Evolutionary conservation across 1,140 invertebrate species (phyloP).

Genomic region (Penaeus japonicus): DNA sequence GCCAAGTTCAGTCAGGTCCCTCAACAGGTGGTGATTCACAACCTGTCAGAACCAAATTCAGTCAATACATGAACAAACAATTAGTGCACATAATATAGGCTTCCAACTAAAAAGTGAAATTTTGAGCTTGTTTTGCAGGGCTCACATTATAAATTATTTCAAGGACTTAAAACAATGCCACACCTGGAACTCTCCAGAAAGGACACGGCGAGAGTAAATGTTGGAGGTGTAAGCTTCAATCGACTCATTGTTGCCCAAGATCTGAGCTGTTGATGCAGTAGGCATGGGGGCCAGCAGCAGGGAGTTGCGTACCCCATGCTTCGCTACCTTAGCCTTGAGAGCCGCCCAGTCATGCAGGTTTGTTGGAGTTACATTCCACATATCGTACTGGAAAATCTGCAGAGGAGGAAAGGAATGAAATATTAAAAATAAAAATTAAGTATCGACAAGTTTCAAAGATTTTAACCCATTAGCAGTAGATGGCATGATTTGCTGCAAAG

Average conservation of each 20-base stretch:
- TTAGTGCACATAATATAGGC: neutral
- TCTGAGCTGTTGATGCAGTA: conserved; percentile 98
- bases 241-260: conserved; percentile 98
- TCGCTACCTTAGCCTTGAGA: conserved; percentile 86
- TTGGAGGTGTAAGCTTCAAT: conserved; percentile 99
- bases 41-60: conserved; percentile 72
- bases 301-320: conserved; percentile 94
- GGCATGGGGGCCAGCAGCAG: conserved; percentile 97
- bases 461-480: too few species aligned
- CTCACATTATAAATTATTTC: neutral
- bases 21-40: conserved; percentile 95
- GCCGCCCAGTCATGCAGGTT: conserved; percentile 88
- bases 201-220: conserved; percentile 91
- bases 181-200: conserved; percentile 87
- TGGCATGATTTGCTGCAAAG: too few species aligned
- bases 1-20: conserved; percentile 88
- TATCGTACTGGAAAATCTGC: conserved; percentile 93
- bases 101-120: neutral
- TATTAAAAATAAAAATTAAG: neutral
- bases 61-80: conserved; percentile 19
- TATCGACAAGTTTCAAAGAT: too few species aligned
- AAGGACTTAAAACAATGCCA: conserved; percentile 15
- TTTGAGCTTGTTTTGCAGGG: neutral
- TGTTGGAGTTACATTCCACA: conserved; percentile 94
- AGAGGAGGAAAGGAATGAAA: conserved; percentile 61